Evolutionary conservation across 1,140 invertebrate genomes (phyloP), one percentile per base, ranked within the genome.

Genomic region (Macrostomum lignano): DNA sequence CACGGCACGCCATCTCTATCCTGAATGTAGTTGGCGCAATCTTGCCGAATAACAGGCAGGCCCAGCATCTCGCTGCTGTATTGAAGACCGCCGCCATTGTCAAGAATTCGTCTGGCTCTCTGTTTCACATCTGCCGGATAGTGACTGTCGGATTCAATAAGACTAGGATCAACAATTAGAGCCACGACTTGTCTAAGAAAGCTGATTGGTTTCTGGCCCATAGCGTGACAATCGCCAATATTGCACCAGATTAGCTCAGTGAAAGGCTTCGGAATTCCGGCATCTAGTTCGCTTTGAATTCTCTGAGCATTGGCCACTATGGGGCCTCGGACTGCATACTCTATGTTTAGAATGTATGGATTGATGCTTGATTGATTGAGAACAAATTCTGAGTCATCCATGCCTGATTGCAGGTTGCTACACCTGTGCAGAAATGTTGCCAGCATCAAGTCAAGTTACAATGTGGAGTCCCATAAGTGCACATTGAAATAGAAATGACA

Each of bases 141-240:
- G 10, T n/a, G 7, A n/a, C n/a, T n/a, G 2, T 62, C 51, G 0
- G 67, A 58, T 36, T 70, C 69, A 21, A 75, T 60, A 3, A 86
- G 49, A 0, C 67, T 60, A 1, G 82, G 81, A 38, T 69, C 67
- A 0, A 71, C 4, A 3, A 34, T n/a, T n/a, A 36, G 10, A 36
- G 4, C 33, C 35, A 39, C 40, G 40, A 66, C 65, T 52, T 69
- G 67, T 46, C 69, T 46, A 24, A 71, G 51, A 42, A 71, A 70
- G 9, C 82, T 93, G 23, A 96, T 70, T 15, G 86, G 86, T 30
- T 63, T 58, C 55, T 96, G 88, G 13, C 81, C 82, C 72, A 84
- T 88, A 3, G 88, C 88, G 63, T 96, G 88, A 40, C 81, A 84
- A 62, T 96, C 88, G 25, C 88, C 88, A 48, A 96, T 86, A 57